phyloP scores from a whole-genome alignment of 2,888 invertebrate species.

The Podotricha telesiphe region DNA sequence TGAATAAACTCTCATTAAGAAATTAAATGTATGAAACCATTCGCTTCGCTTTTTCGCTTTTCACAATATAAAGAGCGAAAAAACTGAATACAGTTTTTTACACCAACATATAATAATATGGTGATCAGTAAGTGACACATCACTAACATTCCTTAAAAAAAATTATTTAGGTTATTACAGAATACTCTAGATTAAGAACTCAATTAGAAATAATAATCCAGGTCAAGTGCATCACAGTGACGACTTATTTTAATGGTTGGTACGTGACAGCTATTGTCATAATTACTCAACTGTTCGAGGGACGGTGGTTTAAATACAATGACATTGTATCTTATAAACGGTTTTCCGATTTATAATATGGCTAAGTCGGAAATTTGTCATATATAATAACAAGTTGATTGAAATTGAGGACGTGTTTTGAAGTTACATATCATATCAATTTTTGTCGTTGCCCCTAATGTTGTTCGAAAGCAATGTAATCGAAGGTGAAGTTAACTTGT shows the following conservation, averaged over 20 bases:
- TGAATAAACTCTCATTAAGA: no score
- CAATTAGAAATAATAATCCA: conserved; percentile 21
- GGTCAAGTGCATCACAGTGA: conserved; percentile 30
- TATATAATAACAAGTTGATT: background rate
- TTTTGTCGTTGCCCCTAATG: background rate
- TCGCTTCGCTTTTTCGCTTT: no score
- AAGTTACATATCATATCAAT: background rate
- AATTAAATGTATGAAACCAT: no score
- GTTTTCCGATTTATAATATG: background rate
- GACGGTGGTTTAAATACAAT: conserved; percentile 7
- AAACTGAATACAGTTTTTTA: no score
- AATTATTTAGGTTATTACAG: no score
- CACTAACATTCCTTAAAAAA: no score
- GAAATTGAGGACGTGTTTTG: background rate
- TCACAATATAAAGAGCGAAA: no score
- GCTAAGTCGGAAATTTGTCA: background rate
- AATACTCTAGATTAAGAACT: background rate
- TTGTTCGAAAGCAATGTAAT: no score
- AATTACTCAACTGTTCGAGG: conserved; percentile 8
- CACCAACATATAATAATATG: no score
- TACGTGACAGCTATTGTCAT: conserved; percentile 22
- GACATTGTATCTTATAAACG: background rate
- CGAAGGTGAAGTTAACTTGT: no score
- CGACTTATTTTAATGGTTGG: conserved; percentile 24
- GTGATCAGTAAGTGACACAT: no score